These are phyloP conservation scores for Stenchaetothrips biformis DNA, from an alignment of 2,888 invertebrate genomes.

Conservation along the genomic window DNA sequence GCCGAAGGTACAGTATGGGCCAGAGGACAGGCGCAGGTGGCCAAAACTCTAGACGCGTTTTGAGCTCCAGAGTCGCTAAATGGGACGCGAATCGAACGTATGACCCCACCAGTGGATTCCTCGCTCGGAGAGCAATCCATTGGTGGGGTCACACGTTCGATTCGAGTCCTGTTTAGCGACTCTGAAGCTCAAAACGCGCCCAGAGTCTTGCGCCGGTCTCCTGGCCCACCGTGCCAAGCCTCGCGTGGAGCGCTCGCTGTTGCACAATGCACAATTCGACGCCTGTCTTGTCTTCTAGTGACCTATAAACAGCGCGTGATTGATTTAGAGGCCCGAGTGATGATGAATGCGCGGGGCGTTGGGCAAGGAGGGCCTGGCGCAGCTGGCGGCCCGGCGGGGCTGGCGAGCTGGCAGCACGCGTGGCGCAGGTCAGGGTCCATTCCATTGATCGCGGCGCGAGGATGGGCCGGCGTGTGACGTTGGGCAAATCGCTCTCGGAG, in stretches of 20 bases:
- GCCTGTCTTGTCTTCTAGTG: background rate
- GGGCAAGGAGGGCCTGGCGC: background rate
- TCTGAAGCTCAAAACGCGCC: too few relatives aligned
- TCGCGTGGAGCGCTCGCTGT: background rate
- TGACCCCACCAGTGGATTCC: too few relatives aligned
- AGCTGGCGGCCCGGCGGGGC: background rate
- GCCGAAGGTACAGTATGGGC: too few relatives aligned
- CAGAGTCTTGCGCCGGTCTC: too few relatives aligned
- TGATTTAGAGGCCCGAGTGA: background rate
- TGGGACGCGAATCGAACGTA: too few relatives aligned
- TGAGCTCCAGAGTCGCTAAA: too few relatives aligned
- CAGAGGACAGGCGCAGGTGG: too few relatives aligned
- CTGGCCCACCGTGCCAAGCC: too few relatives aligned
- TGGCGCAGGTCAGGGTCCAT: background rate
- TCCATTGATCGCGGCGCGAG: background rate
- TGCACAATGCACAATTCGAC: conserved; percentile 2
- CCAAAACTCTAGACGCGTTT: too few relatives aligned
- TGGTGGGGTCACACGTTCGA: too few relatives aligned
- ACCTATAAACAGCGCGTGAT: conserved; percentile 15
- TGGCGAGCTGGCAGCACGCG: background rate
- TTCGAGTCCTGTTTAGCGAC: too few relatives aligned
- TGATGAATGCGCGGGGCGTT: background rate
- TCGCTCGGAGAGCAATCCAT: too few relatives aligned
- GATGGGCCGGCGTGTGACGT: background rate
- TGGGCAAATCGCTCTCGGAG: background rate